Percentiles rank a stretch among this genome's conserved stretches.
Evolutionary conservation across 2,113 vertebrate genomes (phyloP).

Genomic region (Lamprologus sp.): DNA sequence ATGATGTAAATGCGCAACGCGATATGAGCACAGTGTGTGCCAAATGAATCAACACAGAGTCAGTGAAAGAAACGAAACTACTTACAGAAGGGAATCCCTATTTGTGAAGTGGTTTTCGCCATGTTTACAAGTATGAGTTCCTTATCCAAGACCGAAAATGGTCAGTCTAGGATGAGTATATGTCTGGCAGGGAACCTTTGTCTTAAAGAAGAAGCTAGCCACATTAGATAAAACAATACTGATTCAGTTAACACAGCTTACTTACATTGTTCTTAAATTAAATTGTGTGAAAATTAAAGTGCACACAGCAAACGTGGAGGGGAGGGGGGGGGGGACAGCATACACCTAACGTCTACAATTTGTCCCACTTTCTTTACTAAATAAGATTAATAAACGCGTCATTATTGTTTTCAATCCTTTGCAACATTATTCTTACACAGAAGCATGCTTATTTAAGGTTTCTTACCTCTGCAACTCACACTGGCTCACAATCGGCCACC

Average conservation of each 20-base stretch:
- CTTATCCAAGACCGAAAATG: not conserved
- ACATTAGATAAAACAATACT: not conserved
- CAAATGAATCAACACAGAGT: not conserved
- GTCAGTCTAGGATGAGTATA: not conserved
- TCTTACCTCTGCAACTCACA: not conserved
- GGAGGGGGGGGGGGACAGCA: rapidly evolving
- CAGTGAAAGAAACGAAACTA: not conserved
- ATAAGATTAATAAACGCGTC: not conserved
- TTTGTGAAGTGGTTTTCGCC: not conserved
- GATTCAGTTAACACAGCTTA: not conserved
- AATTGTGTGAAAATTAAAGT: not conserved
- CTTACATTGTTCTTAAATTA: not conserved
- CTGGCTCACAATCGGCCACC: not conserved
- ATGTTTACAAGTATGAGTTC: not conserved
- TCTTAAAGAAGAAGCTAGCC: not conserved
- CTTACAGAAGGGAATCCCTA: not conserved
- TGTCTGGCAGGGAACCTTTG: not conserved
- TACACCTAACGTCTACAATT: not conserved
- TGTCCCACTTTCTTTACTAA: not conserved
- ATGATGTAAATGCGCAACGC: not conserved
- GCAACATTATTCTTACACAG: not conserved
- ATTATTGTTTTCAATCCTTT: not conserved
- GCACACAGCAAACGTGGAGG: not conserved
- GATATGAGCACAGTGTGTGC: not conserved
- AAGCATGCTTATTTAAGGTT: not conserved